Evolutionary conservation across 2,797 vertebrate genomes (phyloP), one percentile per base, ranked within the genome.

Genomic region (Epinephelus awoara): DNA sequence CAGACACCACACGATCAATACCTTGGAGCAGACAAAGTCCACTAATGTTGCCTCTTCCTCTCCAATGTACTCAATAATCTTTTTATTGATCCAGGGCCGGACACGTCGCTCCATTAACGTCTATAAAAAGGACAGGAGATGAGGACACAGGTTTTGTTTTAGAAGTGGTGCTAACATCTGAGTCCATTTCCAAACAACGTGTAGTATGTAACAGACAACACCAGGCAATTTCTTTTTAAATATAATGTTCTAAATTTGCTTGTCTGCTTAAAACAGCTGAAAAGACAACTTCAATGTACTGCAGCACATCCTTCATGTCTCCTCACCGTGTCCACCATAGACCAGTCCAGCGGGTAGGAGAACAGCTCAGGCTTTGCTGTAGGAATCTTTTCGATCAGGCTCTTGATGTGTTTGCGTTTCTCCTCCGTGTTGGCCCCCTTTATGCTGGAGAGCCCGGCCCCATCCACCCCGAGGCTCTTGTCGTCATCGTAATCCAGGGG

Each of bases 11-110:
- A 15, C 2, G 5, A 64, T 47, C 67, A 18, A 14, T 92, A 99
- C 98, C 97, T 99, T 99, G 46, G 98, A 96, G 94, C 98, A 99
- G 90, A 99, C 98, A 75, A 99, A 99, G 94, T 99, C 98, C 91
- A 99, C 98, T 92, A 99, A 86, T 0, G 98, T 99, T 18, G 98
- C 92, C 94, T 99, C 98, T 87, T 99, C 98, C 95, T 99, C 98
- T 67, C 98, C 98, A 38, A 99, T 99, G 92, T 99, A 99, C 92
- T 99, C 98, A 46, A 99, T 99, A 74, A 99, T 99, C 95, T 99
- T 99, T 93, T 99, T 99, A 93, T 99, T 99, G 93, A 99, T 99
- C 98, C 98, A 99, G 0, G 98, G 98, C 73, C 98, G 96, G 90
- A 99, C 98, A 55, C 98, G 96, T 67, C 97, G 96, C 71, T 99